phyloP scores from a whole-genome alignment of 2,113 vertebrate species.

The Alexandromys fortis region DNA sequence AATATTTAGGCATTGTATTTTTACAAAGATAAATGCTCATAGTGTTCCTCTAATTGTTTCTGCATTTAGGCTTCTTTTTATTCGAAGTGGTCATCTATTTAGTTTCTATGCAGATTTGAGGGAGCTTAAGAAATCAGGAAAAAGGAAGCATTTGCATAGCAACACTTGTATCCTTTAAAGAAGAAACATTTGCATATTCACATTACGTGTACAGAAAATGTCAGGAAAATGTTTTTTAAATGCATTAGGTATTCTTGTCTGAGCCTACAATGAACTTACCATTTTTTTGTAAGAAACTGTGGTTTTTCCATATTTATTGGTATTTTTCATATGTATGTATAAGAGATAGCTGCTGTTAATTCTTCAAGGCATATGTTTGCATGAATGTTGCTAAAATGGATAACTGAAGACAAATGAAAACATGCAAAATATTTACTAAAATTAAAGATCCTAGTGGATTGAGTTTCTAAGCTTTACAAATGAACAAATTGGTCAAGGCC shows the following conservation, averaged over 20 bases:
- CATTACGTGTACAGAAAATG: slow-evolving; percentile 2
- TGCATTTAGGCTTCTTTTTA: slow-evolving; percentile 18
- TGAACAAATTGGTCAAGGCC: neutral
- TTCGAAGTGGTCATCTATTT: slow-evolving; percentile 33
- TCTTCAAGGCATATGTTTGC: neutral
- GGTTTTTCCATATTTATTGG: neutral
- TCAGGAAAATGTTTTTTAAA: neutral
- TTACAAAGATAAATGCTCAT: neutral
- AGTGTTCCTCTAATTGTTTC: neutral
- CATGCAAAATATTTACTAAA: slow-evolving; percentile 7
- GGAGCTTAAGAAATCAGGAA: neutral
- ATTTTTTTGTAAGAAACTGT: neutral
- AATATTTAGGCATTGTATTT: slow-evolving; percentile 40
- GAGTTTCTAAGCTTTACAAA: slow-evolving; percentile 20
- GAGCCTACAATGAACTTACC: neutral
- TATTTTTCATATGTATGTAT: neutral
- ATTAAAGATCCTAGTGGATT: neutral
- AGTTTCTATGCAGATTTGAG: neutral
- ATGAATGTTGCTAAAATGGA: slow-evolving; percentile 25
- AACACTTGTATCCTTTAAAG: neutral
- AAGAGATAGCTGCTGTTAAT: neutral
- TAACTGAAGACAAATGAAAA: neutral
- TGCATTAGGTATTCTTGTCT: neutral
- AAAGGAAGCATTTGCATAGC: neutral
- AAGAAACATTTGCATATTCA: neutral